A percentile compares a stretch with the other conserved stretches of the same genome.
phyloP scores from a whole-genome alignment of 2,797 vertebrate genomes.

The Sphaeramia orbicularis region DNA sequence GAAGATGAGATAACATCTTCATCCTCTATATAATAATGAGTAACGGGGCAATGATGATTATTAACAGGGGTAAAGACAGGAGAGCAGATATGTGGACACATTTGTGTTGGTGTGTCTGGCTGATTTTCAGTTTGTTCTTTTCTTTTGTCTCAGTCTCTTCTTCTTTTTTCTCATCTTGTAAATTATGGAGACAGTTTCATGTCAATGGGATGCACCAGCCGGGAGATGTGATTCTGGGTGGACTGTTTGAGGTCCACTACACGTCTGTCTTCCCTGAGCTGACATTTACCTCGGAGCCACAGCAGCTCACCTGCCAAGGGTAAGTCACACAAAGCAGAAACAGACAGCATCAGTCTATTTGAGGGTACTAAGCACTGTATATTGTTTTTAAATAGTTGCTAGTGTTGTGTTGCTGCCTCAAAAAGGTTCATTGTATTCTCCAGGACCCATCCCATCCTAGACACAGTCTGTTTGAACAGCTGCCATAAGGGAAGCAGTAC shows the following conservation, averaged over 20 bases:
- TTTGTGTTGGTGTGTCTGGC: not conserved
- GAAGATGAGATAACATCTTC: slow-evolving; percentile 6
- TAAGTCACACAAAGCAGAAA: slow-evolving; percentile 26
- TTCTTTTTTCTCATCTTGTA: slow-evolving; percentile 36
- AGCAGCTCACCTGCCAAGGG: slow-evolving; percentile 60
- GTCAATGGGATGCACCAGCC: slow-evolving; percentile 60
- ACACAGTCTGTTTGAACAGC: too few species aligned
- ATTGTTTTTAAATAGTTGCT: not conserved
- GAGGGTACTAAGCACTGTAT: not conserved
- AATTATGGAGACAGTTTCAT: slow-evolving; percentile 39
- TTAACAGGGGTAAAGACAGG: not conserved
- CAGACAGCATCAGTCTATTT: not conserved
- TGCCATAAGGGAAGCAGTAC: too few species aligned
- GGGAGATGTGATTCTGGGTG: slow-evolving; percentile 79
- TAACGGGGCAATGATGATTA: not conserved
- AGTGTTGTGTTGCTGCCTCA: too few species aligned
- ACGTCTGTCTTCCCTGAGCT: slow-evolving; percentile 72
- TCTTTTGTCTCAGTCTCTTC: too few species aligned
- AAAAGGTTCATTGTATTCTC: too few species aligned
- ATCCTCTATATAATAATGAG: slow-evolving; percentile 35
- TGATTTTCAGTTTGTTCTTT: slow-evolving; percentile 25
- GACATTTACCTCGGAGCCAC: slow-evolving; percentile 74
- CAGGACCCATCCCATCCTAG: too few species aligned
- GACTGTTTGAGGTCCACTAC: slow-evolving; percentile 78
- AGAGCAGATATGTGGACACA: slow-evolving; percentile 34